Percentiles rank a stretch among this genome's conserved stretches.
Evolutionary conservation across 2,113 vertebrate genomes (phyloP).

Genomic region (Phaethornis superciliosus): DNA sequence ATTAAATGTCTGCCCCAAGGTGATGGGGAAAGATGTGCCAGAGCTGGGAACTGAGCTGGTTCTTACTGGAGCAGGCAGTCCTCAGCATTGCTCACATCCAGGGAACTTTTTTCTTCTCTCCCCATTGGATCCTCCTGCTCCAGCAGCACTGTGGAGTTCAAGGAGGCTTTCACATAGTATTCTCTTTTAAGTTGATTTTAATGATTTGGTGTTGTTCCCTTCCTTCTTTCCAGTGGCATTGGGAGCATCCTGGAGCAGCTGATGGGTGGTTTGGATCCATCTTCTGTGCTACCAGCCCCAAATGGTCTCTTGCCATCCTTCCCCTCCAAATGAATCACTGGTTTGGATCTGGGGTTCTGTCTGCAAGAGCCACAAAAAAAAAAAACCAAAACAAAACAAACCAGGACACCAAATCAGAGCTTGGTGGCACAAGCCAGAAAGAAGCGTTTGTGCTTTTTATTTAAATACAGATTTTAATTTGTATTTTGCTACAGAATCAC

Average conservation of each 20-base stretch:
- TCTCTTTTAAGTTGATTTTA: neutral
- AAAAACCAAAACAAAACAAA: no score
- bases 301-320: neutral
- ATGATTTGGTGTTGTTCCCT: neutral
- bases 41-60: neutral
- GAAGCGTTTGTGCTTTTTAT: neutral
- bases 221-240: neutral
- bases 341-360: fast-evolving
- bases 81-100: fast-evolving
- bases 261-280: fast-evolving
- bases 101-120: neutral
- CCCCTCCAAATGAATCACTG: fast-evolving
- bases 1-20: neutral
- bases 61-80: neutral
- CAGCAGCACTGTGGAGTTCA: fast-evolving
- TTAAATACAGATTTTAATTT: fast-evolving
- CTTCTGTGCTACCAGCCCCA: fast-evolving
- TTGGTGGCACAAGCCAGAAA: neutral
- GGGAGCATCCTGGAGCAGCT: neutral
- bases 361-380: neutral
- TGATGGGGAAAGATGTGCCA: neutral
- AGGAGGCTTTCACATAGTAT: neutral
- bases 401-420: neutral
- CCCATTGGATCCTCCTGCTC: neutral
- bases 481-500: neutral